Evolutionary conservation across 2,113 vertebrate species (phyloP).

Genomic region (Chlorodrepanis virens): DNA sequence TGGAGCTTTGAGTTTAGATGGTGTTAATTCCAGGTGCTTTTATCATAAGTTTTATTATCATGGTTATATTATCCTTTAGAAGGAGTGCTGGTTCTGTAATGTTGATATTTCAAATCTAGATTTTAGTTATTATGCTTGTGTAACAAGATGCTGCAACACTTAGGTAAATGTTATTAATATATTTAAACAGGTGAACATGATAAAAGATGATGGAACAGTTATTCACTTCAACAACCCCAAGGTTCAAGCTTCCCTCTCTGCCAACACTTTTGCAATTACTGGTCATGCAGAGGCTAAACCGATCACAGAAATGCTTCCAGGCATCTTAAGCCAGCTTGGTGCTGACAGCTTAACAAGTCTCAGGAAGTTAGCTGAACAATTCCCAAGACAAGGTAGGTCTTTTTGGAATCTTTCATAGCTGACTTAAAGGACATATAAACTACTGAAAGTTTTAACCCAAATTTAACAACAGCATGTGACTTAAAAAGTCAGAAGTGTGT

Average conservation of each 20-base stretch:
- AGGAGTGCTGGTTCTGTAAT: neutral
- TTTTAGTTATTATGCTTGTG: neutral
- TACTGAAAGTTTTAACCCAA: neutral
- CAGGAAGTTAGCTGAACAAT: conserved; percentile 96
- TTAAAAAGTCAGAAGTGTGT: neutral
- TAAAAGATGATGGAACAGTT: conserved; percentile 97
- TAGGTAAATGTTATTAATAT: conserved; percentile 16
- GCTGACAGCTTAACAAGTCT: conserved; percentile 97
- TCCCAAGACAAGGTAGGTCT: conserved; percentile 90
- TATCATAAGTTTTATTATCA: neutral
- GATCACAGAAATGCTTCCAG: conserved; percentile 98
- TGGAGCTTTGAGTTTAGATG: neutral
- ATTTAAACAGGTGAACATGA: conserved; percentile 93
- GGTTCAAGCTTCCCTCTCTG: conserved; percentile 96
- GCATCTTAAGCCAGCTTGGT: conserved; percentile 97
- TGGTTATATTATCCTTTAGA: neutral
- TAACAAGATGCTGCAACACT: neutral
- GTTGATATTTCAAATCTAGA: neutral
- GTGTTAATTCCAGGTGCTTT: neutral
- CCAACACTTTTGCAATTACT: conserved; percentile 97
- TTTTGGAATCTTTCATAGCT: neutral
- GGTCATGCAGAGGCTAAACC: conserved; percentile 97
- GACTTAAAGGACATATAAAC: neutral
- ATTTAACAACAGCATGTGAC: neutral
- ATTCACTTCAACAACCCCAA: conserved; percentile 99